Conservation (phyloP, 2,888 invertebrate species). For the Plutella xylostella region DNA sequence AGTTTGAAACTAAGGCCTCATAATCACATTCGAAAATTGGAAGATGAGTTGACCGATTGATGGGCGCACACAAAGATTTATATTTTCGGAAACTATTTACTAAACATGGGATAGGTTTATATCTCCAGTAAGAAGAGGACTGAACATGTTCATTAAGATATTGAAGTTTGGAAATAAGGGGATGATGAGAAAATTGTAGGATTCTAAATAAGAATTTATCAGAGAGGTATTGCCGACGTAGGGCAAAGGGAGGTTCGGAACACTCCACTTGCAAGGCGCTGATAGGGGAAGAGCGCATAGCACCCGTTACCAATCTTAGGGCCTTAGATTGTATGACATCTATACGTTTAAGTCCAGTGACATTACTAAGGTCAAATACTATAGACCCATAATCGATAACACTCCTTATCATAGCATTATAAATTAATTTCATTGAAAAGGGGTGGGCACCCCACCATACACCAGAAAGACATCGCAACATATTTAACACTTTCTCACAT, state of each 20-base stretch:
- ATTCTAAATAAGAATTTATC: background rate
- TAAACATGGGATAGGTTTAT: background rate
- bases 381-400: constrained; percentile 3
- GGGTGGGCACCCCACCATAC: constrained; percentile 6
- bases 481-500: constrained; percentile 17
- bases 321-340: constrained; percentile 1
- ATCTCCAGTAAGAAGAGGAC: background rate
- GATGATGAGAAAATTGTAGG: background rate
- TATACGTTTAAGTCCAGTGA: background rate
- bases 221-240: background rate
- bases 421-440: constrained; percentile 1
- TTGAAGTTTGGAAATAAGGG: background rate
- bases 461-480: constrained; percentile 14
- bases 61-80: background rate
- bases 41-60: background rate
- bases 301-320: constrained; percentile 3
- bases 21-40: background rate
- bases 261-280: constrained; percentile 6
- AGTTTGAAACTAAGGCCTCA: background rate
- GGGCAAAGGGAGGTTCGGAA: constrained; percentile 1
- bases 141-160: background rate
- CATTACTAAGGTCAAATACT: background rate
- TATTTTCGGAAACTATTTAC: background rate
- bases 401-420: constrained; percentile 5
- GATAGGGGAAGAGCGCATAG: constrained; percentile 4